Evolutionary conservation across 2,888 invertebrate species (phyloP).

Genomic region (Xestia xanthographa): DNA sequence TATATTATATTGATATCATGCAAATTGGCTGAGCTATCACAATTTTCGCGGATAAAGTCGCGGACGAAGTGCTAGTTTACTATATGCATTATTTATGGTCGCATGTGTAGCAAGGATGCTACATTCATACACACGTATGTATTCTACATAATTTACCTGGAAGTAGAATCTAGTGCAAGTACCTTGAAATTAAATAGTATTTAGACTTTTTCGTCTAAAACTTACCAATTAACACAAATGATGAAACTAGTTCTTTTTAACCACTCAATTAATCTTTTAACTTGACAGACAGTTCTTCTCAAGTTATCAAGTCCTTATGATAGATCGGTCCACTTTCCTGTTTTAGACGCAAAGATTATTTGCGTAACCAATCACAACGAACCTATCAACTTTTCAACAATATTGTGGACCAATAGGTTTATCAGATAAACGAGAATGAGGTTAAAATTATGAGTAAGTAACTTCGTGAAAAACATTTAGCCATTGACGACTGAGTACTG

Average conservation of each 20-base stretch:
- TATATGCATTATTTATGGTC: background rate
- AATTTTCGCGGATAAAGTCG: too few relatives aligned
- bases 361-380: conserved; percentile 28
- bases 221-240: conserved; percentile 18
- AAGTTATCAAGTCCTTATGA: background rate
- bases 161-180: background rate
- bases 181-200: background rate
- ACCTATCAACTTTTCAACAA: conserved; percentile 8
- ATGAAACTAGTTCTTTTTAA: background rate
- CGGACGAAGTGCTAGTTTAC: background rate
- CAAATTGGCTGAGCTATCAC: too few relatives aligned
- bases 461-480: conserved; percentile 27
- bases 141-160: background rate
- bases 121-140: background rate
- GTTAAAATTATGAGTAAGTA: background rate
- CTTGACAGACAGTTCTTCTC: background rate
- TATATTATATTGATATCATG: too few relatives aligned
- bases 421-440: conserved; percentile 8
- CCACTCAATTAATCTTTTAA: background rate
- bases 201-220: background rate
- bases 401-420: conserved; percentile 6
- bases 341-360: background rate
- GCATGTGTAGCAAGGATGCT: background rate
- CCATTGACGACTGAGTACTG: background rate
- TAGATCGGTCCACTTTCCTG: background rate